Evolutionary conservation across 2,888 invertebrate genomes (phyloP).

Genomic region (Amiota mariae): DNA sequence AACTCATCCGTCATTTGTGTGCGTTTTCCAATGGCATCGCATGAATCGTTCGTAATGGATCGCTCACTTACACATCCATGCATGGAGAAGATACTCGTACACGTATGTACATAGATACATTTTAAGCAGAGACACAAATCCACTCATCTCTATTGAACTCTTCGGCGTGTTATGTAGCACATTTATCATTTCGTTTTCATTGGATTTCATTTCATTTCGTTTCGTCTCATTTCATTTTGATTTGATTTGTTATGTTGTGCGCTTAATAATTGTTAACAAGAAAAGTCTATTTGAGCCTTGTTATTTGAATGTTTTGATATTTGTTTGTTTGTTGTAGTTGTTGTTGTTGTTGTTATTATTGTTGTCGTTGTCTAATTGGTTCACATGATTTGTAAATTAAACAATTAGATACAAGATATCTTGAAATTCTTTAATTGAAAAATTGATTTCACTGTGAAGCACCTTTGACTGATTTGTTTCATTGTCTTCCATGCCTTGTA

Average conservation of each 20-base stretch:
- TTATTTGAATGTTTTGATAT: conserved; percentile 36
- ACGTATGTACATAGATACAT: not conserved
- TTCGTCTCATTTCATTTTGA: conserved; percentile 20
- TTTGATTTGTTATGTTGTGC: conserved; percentile 27
- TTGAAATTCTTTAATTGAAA: conserved; percentile 62
- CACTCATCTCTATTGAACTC: not conserved
- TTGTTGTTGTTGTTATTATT: conserved; percentile 43
- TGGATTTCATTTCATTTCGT: conserved; percentile 12
- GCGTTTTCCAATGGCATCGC: conserved; percentile 52
- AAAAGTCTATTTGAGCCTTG: conserved; percentile 70
- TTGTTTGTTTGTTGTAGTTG: conserved; percentile 41
- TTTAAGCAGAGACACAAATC: too few relatives aligned
- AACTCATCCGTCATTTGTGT: conserved; percentile 71
- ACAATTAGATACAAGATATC: conserved; percentile 57
- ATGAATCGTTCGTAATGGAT: conserved; percentile 58
- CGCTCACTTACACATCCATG: conserved; percentile 34
- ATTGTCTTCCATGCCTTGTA: too few relatives aligned
- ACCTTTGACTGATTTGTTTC: conserved; percentile 29
- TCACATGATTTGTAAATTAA: conserved; percentile 72
- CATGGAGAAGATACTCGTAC: not conserved
- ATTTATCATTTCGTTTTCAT: conserved; percentile 39
- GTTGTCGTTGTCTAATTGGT: conserved; percentile 59
- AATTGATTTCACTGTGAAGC: conserved; percentile 45
- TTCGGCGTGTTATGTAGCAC: conserved; percentile 15
- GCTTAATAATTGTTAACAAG: conserved; percentile 70